Percentiles rank a stretch among this genome's conserved stretches.
Evolutionary conservation across 2,113 vertebrate genomes (phyloP).

Genomic region (Cichladusa arquata): DNA sequence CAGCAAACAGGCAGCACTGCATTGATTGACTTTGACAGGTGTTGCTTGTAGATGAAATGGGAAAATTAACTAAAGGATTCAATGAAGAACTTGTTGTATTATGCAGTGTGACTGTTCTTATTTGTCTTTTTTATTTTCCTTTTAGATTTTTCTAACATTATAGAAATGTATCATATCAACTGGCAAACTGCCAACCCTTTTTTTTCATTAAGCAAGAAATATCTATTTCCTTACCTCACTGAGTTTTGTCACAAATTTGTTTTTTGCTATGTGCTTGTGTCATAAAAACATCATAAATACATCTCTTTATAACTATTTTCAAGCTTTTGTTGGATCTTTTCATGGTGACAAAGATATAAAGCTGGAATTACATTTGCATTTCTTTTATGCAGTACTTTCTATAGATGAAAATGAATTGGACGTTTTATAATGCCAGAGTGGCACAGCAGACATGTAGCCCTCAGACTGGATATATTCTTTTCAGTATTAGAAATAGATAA

Average conservation of each 20-base stretch:
- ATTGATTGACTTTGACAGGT: constrained; percentile 45
- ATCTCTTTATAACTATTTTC: background rate
- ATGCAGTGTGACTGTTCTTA: background rate
- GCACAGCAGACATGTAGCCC: background rate
- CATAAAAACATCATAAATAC: background rate
- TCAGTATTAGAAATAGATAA: background rate
- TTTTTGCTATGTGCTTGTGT: background rate
- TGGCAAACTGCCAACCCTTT: background rate
- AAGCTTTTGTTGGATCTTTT: background rate
- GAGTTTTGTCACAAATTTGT: background rate
- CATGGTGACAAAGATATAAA: background rate
- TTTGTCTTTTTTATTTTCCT: background rate
- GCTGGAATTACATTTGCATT: background rate
- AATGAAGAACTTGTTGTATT: background rate
- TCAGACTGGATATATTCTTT: background rate
- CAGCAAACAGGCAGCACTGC: background rate
- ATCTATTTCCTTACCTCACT: background rate
- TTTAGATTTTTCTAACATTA: background rate
- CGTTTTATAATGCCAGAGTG: background rate
- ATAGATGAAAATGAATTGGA: background rate
- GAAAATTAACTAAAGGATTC: constrained; percentile 29
- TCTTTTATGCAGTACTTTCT: background rate
- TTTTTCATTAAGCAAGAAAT: background rate
- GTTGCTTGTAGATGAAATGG: background rate
- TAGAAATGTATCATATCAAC: accelerated